phyloP scores from a whole-genome alignment of 2,888 invertebrate species.

The Monochamus alternatus region DNA sequence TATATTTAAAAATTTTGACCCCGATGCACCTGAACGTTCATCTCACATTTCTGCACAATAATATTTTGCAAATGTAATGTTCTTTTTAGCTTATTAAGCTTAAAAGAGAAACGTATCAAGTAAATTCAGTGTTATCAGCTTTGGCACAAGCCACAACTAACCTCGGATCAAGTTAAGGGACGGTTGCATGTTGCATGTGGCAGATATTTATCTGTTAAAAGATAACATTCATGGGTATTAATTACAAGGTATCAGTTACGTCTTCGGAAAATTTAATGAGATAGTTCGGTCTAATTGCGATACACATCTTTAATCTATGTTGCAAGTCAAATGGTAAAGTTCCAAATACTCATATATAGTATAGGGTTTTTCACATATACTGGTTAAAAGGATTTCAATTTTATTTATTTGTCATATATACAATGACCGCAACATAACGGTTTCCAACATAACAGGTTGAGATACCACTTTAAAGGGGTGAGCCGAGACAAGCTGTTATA shows the following conservation, averaged over 20 bases:
- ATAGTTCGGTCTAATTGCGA: background rate
- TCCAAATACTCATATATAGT: too few species aligned
- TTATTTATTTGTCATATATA: too few species aligned
- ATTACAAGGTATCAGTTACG: conserved; percentile 21
- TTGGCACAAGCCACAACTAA: conserved; percentile 52
- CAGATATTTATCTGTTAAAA: conserved; percentile 9
- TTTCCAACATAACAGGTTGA: too few species aligned
- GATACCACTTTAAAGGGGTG: too few species aligned
- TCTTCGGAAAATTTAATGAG: background rate
- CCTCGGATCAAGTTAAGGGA: conserved; percentile 42
- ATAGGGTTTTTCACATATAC: too few species aligned
- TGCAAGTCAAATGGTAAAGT: too few species aligned
- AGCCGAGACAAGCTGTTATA: too few species aligned
- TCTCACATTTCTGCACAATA: conserved; percentile 26
- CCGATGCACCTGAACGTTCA: conserved; percentile 27
- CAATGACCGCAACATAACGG: too few species aligned
- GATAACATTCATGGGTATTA: conserved; percentile 34
- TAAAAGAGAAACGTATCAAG: conserved; percentile 21
- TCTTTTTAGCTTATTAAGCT: conserved; percentile 22
- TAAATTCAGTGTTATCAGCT: conserved; percentile 43
- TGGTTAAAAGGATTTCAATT: too few species aligned
- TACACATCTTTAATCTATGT: too few species aligned
- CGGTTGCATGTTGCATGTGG: background rate
- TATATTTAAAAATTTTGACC: conserved; percentile 24
- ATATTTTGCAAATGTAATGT: conserved; percentile 16